Conservation (phyloP, 2,113 vertebrate genomes). For the Circaetus cinerascens region DNA sequence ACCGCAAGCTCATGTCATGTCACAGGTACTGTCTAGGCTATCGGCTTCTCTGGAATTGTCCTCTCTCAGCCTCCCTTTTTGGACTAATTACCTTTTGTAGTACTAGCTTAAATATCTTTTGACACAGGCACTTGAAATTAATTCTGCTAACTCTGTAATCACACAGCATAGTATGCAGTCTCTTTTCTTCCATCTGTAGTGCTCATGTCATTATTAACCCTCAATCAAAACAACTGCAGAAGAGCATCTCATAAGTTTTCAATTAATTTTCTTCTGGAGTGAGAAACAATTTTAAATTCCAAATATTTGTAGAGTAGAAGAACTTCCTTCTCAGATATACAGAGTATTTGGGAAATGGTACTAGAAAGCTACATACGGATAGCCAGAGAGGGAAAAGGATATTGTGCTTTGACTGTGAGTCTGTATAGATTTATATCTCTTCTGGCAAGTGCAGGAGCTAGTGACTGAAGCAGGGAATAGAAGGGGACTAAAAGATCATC, state of each 20-base stretch:
- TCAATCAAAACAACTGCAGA: background rate
- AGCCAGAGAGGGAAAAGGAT: background rate
- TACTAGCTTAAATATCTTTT: background rate
- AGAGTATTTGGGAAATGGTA: background rate
- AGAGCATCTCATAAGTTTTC: background rate
- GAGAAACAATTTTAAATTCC: background rate
- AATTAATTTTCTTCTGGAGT: background rate
- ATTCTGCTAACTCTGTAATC: background rate
- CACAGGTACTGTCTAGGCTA: background rate
- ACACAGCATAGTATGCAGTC: background rate
- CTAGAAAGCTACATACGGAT: background rate
- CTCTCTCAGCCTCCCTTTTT: background rate
- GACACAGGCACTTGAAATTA: background rate
- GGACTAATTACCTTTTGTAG: background rate
- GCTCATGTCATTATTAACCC: background rate
- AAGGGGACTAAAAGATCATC: background rate
- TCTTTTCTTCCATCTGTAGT: background rate
- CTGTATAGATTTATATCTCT: background rate
- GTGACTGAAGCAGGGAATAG: background rate
- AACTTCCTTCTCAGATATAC: background rate
- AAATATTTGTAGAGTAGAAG: background rate
- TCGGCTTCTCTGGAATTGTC: background rate
- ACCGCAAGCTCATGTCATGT: background rate
- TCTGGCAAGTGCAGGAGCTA: background rate
- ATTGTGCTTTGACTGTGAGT: background rate